Conservation (phyloP, 2,888 invertebrate species). For the Palloptera scutellata region DNA sequence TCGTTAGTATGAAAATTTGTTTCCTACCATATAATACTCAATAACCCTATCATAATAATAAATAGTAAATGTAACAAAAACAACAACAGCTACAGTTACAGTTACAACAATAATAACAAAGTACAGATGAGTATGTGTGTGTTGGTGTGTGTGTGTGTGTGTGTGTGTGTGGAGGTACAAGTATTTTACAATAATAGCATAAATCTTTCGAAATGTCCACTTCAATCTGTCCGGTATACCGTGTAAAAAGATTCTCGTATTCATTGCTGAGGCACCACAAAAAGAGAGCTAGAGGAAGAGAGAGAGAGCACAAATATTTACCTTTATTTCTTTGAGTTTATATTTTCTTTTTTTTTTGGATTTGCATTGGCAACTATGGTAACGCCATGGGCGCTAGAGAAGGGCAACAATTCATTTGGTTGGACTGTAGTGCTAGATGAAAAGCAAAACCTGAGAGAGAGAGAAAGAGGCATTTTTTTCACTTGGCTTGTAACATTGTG, state of each 20-base stretch:
- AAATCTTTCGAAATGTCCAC: constrained; percentile 36
- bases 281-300: neutral
- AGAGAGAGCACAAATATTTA: neutral
- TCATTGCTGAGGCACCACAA: constrained; percentile 30
- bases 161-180: neutral
- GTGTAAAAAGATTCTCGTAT: constrained; percentile 35
- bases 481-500: neutral
- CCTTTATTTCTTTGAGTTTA: neutral
- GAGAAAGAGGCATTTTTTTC: neutral
- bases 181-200: constrained; percentile 29
- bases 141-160: no score
- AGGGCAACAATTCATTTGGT: neutral
- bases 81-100: no score
- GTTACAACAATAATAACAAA: constrained; percentile 14
- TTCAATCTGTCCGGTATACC: constrained; percentile 36
- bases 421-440: constrained; percentile 9
- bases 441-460: constrained; percentile 2
- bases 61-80: constrained; percentile 34
- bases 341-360: neutral
- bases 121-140: neutral
- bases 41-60: constrained; percentile 43
- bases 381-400: neutral
- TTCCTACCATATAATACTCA: constrained; percentile 32
- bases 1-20: constrained; percentile 19
- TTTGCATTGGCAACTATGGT: neutral